A percentile compares a stretch with the other conserved stretches of the same genome.
Conservation (phyloP, 2,113 vertebrate genomes). For the mouse (Mus musculus) region GRCm39 chr4:154840501-154841000, state of each 20-base stretch:
- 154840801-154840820: rapidly evolving
- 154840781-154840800: no score
- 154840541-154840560: rapidly evolving
- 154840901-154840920: neutral
- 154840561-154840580: rapidly evolving
- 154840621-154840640: no score
- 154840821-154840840: neutral
- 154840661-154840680: neutral
- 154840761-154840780: no score
- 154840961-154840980: neutral
- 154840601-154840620: neutral
- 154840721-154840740: rapidly evolving
- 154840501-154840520: neutral
- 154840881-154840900: neutral
- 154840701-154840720: neutral
- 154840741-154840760: no score
- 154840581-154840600: neutral
- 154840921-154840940: neutral
- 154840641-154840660: neutral
- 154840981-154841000: neutral
- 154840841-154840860: neutral
- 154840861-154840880: neutral
- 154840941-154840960: neutral
- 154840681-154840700: rapidly evolving
- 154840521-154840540: neutral